Evolutionary conservation across 2,797 vertebrate genomes (phyloP).

Genomic region (Orientallactaga sibirica): DNA sequence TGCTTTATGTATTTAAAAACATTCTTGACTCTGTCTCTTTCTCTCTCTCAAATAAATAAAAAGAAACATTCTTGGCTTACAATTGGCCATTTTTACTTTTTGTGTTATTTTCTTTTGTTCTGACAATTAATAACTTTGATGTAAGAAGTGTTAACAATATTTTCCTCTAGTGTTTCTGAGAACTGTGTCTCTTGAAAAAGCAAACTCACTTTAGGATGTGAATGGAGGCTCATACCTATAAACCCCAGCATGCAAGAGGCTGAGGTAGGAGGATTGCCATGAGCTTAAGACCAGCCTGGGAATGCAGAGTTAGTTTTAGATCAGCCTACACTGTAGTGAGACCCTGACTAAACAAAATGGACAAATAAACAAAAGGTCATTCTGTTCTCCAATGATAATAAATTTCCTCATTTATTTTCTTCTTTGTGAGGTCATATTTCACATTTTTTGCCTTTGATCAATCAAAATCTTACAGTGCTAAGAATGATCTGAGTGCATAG

Average conservation of each 20-base stretch:
- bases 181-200: not conserved
- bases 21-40: too few relatives aligned
- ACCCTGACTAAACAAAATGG: too few relatives aligned
- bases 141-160: not conserved
- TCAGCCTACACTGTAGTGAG: too few relatives aligned
- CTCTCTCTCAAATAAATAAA: too few relatives aligned
- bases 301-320: too few relatives aligned
- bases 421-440: conserved; percentile 1
- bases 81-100: conserved; percentile 1
- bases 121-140: conserved; percentile 17
- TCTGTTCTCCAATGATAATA: not conserved
- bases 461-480: conserved; percentile 1
- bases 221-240: too few relatives aligned
- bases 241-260: too few relatives aligned
- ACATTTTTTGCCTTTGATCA: conserved; percentile 9
- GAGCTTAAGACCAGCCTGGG: too few relatives aligned
- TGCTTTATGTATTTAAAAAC: not conserved
- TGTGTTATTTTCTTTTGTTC: not conserved
- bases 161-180: not conserved
- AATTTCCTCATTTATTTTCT: not conserved
- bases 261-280: too few relatives aligned
- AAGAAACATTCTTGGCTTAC: not conserved
- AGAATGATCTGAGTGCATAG: not conserved
- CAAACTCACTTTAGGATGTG: not conserved
- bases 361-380: too few relatives aligned